These are phyloP conservation scores for Daphoenositta chrysoptera DNA, from an alignment of 2,113 vertebrate genomes.

Conservation along the genomic window DNA sequence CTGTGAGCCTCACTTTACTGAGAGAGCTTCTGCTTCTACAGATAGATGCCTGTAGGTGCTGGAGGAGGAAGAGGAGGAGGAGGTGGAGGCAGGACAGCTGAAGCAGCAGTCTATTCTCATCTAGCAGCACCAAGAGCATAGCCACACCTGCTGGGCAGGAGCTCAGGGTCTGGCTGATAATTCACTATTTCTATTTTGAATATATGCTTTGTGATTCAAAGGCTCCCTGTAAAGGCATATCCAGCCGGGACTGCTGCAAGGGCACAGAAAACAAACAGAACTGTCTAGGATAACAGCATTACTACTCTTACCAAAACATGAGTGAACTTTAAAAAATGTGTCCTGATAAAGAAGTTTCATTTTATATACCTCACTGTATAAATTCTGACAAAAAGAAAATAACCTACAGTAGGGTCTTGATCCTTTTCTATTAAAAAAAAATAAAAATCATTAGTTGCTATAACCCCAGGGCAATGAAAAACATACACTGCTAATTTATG, in stretches of 20 bases:
- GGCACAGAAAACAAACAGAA: background rate
- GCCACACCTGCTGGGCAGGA: background rate
- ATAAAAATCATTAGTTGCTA: background rate
- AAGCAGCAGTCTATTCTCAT: background rate
- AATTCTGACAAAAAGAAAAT: background rate
- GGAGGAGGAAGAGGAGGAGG: background rate
- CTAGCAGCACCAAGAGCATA: background rate
- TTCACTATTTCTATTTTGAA: background rate
- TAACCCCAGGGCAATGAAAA: background rate
- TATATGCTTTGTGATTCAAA: background rate
- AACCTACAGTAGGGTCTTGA: background rate
- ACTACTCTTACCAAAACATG: background rate
- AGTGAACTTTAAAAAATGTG: background rate
- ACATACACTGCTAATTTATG: conserved; percentile 53
- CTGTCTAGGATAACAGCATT: background rate
- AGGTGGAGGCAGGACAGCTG: background rate
- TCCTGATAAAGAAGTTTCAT: background rate
- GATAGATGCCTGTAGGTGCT: background rate
- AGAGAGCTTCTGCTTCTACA: background rate
- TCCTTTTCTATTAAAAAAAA: background rate
- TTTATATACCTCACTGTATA: background rate
- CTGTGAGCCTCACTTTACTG: background rate
- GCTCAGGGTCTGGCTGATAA: background rate
- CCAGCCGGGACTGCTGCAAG: background rate
- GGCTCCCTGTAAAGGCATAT: background rate